Evolutionary conservation across 2,113 vertebrate species (phyloP).

Genomic region (Pachypanchax playfairii): DNA sequence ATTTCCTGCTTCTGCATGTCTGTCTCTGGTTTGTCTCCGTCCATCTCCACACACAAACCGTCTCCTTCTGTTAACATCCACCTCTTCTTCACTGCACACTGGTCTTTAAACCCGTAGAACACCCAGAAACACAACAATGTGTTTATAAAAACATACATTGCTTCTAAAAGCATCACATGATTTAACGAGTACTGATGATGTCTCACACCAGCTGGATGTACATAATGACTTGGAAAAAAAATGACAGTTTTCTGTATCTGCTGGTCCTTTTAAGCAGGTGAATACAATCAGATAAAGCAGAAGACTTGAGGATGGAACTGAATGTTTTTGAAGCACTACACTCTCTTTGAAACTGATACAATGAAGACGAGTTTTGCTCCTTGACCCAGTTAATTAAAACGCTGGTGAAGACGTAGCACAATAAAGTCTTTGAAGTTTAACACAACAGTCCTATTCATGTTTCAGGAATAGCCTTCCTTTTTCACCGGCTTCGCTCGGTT

Average conservation of each 20-base stretch:
- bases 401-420: slow-evolving; percentile 60
- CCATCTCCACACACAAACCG: slow-evolving; percentile 15
- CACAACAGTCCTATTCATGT: slow-evolving; percentile 63
- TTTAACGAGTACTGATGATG: slow-evolving; percentile 30
- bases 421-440: slow-evolving; percentile 71
- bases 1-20: slow-evolving; percentile 24
- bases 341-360: slow-evolving; percentile 47
- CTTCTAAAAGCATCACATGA: slow-evolving; percentile 18
- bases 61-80: slow-evolving; percentile 12
- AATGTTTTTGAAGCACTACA: slow-evolving; percentile 54
- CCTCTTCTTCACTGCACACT: neutral
- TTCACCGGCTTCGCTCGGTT: slow-evolving; percentile 54
- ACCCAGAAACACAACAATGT: slow-evolving; percentile 33
- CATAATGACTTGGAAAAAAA: slow-evolving; percentile 7
- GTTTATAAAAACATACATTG: too few relatives aligned
- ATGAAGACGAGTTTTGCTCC: slow-evolving; percentile 60
- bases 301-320: slow-evolving; percentile 34
- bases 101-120: slow-evolving; percentile 17
- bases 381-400: slow-evolving; percentile 77
- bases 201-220: slow-evolving; percentile 23
- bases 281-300: slow-evolving; percentile 44
- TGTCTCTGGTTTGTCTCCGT: slow-evolving; percentile 11
- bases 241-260: slow-evolving; percentile 5
- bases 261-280: slow-evolving; percentile 28
- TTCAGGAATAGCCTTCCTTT: slow-evolving; percentile 55